Conservation (phyloP, 2,113 vertebrate genomes). For the Todiramphus chloris region DNA sequence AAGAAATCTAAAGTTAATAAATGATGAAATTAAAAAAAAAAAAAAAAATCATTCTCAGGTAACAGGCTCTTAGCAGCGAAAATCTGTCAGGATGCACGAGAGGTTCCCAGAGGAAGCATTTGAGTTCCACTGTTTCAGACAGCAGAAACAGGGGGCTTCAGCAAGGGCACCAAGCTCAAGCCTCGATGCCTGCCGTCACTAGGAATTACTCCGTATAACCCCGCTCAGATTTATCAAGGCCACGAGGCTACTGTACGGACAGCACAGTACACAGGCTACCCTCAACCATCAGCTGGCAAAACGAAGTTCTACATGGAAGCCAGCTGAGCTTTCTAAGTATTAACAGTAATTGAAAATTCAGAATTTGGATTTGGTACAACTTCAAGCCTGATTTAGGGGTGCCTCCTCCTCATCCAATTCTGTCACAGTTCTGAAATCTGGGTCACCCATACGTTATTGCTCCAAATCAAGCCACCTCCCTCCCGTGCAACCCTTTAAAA, state of each 20-base stretch:
- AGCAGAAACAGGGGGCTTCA: background rate
- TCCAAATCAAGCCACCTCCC: constrained; percentile 21
- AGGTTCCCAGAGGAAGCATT: background rate
- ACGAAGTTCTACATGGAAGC: background rate
- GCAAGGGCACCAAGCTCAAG: background rate
- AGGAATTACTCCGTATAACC: rapidly evolving
- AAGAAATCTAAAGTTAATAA: background rate
- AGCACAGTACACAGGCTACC: background rate
- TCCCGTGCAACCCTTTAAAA: background rate
- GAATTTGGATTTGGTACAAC: background rate
- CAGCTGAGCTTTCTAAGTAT: background rate
- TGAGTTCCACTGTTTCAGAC: background rate
- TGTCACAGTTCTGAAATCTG: background rate
- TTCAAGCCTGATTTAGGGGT: background rate
- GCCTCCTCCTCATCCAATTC: background rate
- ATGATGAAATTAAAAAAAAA: background rate
- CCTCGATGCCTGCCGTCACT: rapidly evolving
- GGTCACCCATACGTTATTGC: constrained; percentile 25
- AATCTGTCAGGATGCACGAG: background rate
- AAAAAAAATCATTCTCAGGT: background rate
- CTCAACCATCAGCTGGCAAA: background rate
- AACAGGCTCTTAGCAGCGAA: background rate
- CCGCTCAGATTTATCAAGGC: background rate
- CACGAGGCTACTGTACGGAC: background rate
- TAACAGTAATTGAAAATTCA: background rate